A percentile compares a stretch with the other conserved stretches of the same genome.
phyloP scores from a whole-genome alignment of 2,888 invertebrate species.

The Zootermopsis nevadensis region DNA sequence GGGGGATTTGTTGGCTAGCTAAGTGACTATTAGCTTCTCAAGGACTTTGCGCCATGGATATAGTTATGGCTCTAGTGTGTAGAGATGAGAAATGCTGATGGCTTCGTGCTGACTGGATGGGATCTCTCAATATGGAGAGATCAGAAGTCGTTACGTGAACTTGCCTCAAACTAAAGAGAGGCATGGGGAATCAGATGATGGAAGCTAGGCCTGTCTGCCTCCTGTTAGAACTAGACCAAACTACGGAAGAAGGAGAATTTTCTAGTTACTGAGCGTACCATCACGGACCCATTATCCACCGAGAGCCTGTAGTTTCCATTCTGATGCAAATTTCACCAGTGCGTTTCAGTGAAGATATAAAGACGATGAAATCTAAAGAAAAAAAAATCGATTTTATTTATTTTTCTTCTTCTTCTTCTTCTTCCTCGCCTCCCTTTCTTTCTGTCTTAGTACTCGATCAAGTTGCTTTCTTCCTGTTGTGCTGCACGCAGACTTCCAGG shows the following conservation, averaged over 20 bases:
- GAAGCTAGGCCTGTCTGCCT: no score
- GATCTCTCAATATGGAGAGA: background rate
- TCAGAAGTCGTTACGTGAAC: background rate
- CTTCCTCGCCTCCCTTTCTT: background rate
- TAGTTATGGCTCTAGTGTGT: no score
- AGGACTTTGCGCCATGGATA: no score
- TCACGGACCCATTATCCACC: background rate
- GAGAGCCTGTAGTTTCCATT: background rate
- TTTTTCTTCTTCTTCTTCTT: background rate
- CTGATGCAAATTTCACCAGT: slow-evolving; percentile 11
- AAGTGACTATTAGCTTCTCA: no score
- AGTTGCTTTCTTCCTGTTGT: background rate
- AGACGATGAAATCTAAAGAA: slow-evolving; percentile 6
- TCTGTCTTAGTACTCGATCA: background rate
- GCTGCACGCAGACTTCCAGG: background rate
- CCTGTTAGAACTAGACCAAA: background rate
- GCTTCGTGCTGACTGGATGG: background rate
- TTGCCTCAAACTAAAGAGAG: background rate
- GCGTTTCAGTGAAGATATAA: background rate
- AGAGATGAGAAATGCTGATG: background rate
- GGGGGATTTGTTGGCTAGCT: no score
- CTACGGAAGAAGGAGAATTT: background rate
- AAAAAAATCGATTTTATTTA: background rate
- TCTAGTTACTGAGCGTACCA: background rate
- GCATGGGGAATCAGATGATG: no score